These are phyloP conservation scores for Limnothrissa miodon DNA, from an alignment of 2,113 vertebrate genomes.

Conservation along the genomic window DNA sequence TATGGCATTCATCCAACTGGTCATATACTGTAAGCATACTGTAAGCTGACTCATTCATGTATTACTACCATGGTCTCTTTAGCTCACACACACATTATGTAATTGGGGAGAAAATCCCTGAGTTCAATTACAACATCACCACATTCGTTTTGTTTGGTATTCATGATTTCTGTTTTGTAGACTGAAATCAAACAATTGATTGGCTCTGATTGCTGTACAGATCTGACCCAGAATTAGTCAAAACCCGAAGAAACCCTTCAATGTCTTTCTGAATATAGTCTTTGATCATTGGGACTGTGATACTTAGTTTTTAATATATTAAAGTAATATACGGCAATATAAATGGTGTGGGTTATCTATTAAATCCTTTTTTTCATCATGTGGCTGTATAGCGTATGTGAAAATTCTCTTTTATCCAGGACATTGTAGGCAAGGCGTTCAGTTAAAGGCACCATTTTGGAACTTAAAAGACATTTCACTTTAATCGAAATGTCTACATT, in stretches of 20 bases:
- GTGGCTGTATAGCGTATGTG: too few species aligned
- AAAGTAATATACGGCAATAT: too few species aligned
- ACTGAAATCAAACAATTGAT: neutral
- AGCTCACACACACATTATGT: neutral
- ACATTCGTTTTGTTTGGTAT: neutral
- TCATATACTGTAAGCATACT: neutral
- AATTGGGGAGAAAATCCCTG: neutral
- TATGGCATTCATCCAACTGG: neutral
- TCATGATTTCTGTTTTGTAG: neutral
- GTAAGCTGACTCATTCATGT: neutral
- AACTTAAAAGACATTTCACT: too few species aligned
- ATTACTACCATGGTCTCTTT: neutral
- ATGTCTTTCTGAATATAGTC: neutral
- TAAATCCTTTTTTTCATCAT: too few species aligned
- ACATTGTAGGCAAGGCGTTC: too few species aligned
- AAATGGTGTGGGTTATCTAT: too few species aligned
- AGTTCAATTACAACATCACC: neutral
- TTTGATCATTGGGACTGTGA: too few species aligned
- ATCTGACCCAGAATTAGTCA: neutral
- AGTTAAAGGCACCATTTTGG: too few species aligned
- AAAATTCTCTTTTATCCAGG: too few species aligned
- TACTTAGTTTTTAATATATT: neutral
- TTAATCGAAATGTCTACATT: too few species aligned
- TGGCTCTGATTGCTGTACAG: neutral
- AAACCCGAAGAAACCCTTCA: too few species aligned